Conservation (phyloP, 2,888 invertebrate genomes). For the Drosophila infuscata region DNA sequence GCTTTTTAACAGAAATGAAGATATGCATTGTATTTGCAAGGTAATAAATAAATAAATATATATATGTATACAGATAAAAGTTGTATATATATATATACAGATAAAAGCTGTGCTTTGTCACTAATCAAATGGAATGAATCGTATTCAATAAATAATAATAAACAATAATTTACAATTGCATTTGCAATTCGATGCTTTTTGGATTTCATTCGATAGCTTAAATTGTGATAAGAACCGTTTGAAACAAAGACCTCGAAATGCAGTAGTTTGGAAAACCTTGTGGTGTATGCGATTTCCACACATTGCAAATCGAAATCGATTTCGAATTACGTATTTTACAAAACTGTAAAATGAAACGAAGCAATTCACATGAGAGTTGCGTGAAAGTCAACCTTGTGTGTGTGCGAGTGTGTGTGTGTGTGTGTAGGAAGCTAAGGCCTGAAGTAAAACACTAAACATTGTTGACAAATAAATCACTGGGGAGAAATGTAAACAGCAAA, state of each 20-base stretch:
- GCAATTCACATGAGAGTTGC: slow-evolving; percentile 48
- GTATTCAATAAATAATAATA: background rate
- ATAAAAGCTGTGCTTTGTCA: background rate
- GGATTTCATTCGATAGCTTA: slow-evolving; percentile 23
- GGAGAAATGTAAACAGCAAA: slow-evolving; percentile 63
- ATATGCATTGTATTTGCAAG: background rate
- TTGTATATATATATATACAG: no score
- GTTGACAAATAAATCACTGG: slow-evolving; percentile 40
- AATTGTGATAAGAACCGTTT: slow-evolving; percentile 55
- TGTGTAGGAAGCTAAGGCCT: slow-evolving; percentile 51
- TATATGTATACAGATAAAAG: background rate
- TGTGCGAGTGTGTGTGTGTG: slow-evolving; percentile 24
- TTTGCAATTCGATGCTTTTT: slow-evolving; percentile 6
- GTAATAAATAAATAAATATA: background rate
- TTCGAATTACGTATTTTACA: slow-evolving; percentile 60
- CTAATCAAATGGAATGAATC: background rate
- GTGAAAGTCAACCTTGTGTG: slow-evolving; percentile 64
- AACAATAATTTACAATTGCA: slow-evolving; percentile 20
- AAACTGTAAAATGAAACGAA: slow-evolving; percentile 63
- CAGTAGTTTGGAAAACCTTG: slow-evolving; percentile 51
- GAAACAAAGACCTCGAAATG: slow-evolving; percentile 31
- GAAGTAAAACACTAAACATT: slow-evolving; percentile 27
- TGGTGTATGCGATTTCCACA: slow-evolving; percentile 35
- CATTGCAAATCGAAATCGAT: slow-evolving; percentile 57
- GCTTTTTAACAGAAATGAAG: background rate